Conservation (phyloP, 1,140 invertebrate genomes). For the Bicyclus anynana region DNA sequence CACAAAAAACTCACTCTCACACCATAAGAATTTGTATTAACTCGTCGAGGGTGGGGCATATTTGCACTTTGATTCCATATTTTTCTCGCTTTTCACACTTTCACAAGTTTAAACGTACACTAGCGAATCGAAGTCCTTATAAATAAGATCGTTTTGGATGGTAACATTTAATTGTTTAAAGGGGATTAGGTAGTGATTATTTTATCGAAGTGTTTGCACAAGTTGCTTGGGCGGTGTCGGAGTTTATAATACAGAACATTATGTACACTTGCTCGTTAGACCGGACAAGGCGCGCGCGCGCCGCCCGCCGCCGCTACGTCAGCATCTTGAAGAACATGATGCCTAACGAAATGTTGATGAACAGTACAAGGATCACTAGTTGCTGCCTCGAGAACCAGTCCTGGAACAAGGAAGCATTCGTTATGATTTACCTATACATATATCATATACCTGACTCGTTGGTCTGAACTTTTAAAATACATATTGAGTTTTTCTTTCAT, state of each 20-base stretch:
- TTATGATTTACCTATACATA: background rate
- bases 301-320: conserved; percentile 83
- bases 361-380: conserved; percentile 95
- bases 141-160: conserved; percentile 15
- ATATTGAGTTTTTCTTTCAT: too few relatives aligned
- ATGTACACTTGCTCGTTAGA: conserved; percentile 23
- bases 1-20: conserved; percentile 58
- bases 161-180: conserved; percentile 9
- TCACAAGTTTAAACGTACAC: conserved; percentile 64
- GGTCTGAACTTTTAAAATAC: too few relatives aligned
- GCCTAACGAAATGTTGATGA: conserved; percentile 97
- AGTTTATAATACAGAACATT: conserved; percentile 21
- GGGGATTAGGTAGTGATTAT: conserved; percentile 10
- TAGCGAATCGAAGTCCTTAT: conserved; percentile 64
- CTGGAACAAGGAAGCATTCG: conserved; percentile 75
- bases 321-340: conserved; percentile 98
- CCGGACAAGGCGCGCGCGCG: conserved; percentile 48
- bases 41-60: conserved; percentile 46
- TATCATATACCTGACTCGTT: too few relatives aligned
- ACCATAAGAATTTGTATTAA: conserved; percentile 44
- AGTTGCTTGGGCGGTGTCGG: conserved; percentile 28
- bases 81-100: conserved; percentile 53
- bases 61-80: conserved; percentile 48
- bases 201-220: conserved; percentile 36
- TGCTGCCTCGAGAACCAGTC: conserved; percentile 98